Percentiles rank a stretch among this genome's conserved stretches.
phyloP scores from a whole-genome alignment of 2,113 vertebrate genomes.

The Carollia perspicillata region DNA sequence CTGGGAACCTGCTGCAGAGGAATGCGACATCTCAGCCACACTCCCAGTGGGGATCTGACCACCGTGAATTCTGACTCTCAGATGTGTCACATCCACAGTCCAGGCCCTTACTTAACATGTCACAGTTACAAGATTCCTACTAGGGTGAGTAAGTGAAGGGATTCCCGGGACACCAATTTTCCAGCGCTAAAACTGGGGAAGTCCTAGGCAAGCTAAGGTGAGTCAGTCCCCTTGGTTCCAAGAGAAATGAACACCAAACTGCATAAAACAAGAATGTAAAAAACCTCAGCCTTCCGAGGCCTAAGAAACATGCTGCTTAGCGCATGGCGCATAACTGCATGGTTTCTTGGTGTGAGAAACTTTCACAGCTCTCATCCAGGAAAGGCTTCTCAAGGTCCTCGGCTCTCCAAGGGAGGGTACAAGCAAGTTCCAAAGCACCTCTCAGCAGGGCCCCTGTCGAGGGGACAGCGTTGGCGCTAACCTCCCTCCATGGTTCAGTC shows the following conservation, averaged over 20 bases:
- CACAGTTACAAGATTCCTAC: neutral
- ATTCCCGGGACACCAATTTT: neutral
- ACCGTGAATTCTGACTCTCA: neutral
- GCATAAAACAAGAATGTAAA: neutral
- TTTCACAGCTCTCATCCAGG: neutral
- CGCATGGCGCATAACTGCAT: fast-evolving
- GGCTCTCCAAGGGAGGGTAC: neutral
- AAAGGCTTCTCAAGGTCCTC: neutral
- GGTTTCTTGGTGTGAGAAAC: neutral
- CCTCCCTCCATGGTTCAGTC: neutral
- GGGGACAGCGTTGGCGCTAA: neutral
- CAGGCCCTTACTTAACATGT: neutral
- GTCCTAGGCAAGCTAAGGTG: neutral
- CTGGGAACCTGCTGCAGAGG: neutral
- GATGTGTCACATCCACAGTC: neutral
- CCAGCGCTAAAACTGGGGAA: neutral
- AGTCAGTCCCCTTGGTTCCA: neutral
- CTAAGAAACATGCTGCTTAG: neutral
- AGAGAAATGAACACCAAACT: neutral
- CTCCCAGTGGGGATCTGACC: neutral
- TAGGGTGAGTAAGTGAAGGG: neutral
- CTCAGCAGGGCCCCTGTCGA: neutral
- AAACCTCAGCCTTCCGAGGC: neutral
- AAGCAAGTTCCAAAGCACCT: neutral
- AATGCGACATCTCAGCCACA: neutral